Percentiles rank a stretch among this genome's conserved stretches.
phyloP scores from a whole-genome alignment of 1,140 invertebrate genomes.

The Aphelinus atriplicis region DNA sequence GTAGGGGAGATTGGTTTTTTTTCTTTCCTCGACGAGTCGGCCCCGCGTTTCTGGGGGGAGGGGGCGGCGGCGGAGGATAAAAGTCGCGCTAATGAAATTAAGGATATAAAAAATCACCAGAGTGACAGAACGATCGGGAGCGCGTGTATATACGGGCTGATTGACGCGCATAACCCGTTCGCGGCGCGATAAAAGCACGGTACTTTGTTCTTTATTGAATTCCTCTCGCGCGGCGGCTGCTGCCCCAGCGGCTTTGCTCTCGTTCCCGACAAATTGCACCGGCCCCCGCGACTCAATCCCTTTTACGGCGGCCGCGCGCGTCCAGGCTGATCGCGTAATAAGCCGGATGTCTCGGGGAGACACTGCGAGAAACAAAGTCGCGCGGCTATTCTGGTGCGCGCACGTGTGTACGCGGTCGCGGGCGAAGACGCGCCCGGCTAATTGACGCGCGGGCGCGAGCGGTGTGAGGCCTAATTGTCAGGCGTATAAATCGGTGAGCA shows the following conservation, averaged over 20 bases:
- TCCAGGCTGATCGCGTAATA: not conserved
- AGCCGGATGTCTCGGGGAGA: not conserved
- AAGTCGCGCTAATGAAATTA: conserved; percentile 27
- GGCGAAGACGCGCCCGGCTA: not conserved
- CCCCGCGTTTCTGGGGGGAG: not conserved
- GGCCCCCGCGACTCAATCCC: not conserved
- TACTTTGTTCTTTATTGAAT: conserved; percentile 40
- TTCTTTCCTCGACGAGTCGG: not conserved
- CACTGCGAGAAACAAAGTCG: not conserved
- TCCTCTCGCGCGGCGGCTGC: conserved; percentile 1
- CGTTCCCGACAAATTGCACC: conserved; percentile 23
- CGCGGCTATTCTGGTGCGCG: conserved; percentile 12
- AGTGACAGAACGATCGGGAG: not conserved
- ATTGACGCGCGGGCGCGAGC: conserved; percentile 15
- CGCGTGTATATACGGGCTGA: conserved; percentile 3
- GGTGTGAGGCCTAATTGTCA: conserved; percentile 51
- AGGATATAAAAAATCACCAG: conserved; percentile 19
- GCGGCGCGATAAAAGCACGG: conserved; percentile 31
- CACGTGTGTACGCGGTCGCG: not conserved
- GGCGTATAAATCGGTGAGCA: conserved; percentile 51
- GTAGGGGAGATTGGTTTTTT: conserved; percentile 4
- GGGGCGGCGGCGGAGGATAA: not conserved
- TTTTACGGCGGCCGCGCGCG: not conserved
- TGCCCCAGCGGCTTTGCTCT: not conserved
- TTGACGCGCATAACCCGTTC: conserved; percentile 32